Percentiles rank a stretch among this genome's conserved stretches.
phyloP scores from a whole-genome alignment of 2,797 vertebrate genomes.

The Esox lucius region DNA sequence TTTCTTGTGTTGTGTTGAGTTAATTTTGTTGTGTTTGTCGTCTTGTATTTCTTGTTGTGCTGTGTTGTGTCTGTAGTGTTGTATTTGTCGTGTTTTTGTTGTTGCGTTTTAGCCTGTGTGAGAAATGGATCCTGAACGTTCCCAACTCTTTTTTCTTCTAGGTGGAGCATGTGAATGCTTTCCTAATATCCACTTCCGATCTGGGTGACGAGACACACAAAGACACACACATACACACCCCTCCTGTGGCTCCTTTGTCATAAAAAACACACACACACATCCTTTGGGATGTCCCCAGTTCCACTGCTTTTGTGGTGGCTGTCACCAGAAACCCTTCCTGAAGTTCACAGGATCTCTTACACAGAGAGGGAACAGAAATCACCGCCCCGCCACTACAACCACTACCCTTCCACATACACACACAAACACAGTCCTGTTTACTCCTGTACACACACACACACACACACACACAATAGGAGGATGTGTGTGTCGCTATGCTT shows the following conservation, averaged over 20 bases:
- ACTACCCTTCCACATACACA: background rate
- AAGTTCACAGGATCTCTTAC: background rate
- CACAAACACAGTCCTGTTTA: background rate
- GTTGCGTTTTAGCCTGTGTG: background rate
- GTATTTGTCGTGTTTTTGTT: too few relatives aligned
- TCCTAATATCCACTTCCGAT: background rate
- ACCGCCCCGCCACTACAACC: too few relatives aligned
- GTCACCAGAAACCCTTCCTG: slow-evolving; percentile 1
- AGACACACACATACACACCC: slow-evolving; percentile 4
- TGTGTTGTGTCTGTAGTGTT: too few relatives aligned
- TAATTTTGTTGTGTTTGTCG: too few relatives aligned
- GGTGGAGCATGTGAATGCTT: background rate
- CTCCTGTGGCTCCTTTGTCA: background rate
- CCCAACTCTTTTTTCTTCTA: background rate
- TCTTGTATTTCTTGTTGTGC: too few relatives aligned
- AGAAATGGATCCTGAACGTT: background rate
- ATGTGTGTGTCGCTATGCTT: background rate
- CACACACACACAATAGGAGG: background rate
- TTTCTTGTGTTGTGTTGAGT: too few relatives aligned
- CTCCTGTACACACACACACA: too few relatives aligned
- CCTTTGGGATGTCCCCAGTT: background rate
- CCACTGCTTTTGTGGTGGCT: background rate
- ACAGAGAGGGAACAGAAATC: too few relatives aligned
- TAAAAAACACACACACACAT: background rate
- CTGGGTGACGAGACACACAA: background rate